A percentile compares a stretch with the other conserved stretches of the same genome.
Conservation (phyloP, 2,113 vertebrate genomes). For the Callipepla californica region DNA sequence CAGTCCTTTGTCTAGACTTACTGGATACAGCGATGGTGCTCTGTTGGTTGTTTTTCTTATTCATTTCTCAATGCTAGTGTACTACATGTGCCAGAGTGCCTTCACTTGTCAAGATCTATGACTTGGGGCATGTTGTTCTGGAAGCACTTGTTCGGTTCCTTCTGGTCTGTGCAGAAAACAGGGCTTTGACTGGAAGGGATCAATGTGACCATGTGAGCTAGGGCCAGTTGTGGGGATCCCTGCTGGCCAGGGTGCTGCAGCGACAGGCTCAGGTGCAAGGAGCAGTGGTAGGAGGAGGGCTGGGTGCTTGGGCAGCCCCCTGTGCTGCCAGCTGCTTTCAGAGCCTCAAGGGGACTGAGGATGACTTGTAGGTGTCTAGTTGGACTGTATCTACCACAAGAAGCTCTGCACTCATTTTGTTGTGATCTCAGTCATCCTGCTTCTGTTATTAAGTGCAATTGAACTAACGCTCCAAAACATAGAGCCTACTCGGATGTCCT, state of each 20-base stretch:
- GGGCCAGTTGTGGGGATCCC: background rate
- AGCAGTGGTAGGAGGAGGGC: rapidly evolving
- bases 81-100: background rate
- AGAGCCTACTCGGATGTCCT: background rate
- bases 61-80: background rate
- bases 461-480: background rate
- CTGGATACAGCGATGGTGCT: background rate
- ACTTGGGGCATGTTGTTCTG: background rate
- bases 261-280: background rate
- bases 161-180: background rate
- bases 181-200: rapidly evolving
- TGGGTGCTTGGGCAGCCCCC: background rate
- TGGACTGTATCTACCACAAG: rapidly evolving
- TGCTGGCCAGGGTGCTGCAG: background rate
- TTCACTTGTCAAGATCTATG: background rate
- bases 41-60: background rate
- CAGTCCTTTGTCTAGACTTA: background rate
- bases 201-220: rapidly evolving
- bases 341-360: rapidly evolving
- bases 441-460: background rate
- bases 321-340: background rate
- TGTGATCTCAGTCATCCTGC: background rate
- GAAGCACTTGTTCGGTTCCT: background rate
- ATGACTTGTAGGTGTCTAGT: background rate
- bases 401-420: background rate